Conservation (phyloP, 2,888 invertebrate genomes). For the Rotaria sp. region DNA sequence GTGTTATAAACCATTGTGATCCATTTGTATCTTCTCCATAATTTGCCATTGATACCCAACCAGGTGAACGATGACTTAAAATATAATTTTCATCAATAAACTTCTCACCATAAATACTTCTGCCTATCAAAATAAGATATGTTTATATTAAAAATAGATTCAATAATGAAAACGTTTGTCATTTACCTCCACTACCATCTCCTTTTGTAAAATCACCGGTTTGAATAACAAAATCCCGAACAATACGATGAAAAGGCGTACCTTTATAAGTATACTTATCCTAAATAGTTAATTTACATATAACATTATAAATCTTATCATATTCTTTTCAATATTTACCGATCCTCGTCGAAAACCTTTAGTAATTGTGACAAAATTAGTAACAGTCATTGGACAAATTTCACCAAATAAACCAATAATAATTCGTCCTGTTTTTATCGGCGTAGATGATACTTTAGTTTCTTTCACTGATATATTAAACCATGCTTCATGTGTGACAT, state of each 20-base stretch:
- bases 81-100: slow-evolving; percentile 54
- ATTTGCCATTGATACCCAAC: slow-evolving; percentile 56
- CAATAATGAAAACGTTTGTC: background rate
- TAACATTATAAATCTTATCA: background rate
- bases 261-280: slow-evolving; percentile 48
- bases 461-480: slow-evolving; percentile 31
- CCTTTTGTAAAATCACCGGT: slow-evolving; percentile 54
- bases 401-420: slow-evolving; percentile 37
- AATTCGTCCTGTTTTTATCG: background rate
- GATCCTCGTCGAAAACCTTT: slow-evolving; percentile 35
- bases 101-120: slow-evolving; percentile 52
- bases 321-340: background rate
- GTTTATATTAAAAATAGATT: background rate
- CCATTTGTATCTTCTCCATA: slow-evolving; percentile 54
- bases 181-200: slow-evolving; percentile 53
- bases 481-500: slow-evolving; percentile 35
- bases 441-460: background rate
- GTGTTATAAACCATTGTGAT: slow-evolving; percentile 48
- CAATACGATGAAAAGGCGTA: slow-evolving; percentile 51
- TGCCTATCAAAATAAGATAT: slow-evolving; percentile 45
- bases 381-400: slow-evolving; percentile 37
- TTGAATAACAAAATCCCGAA: slow-evolving; percentile 55
- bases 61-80: slow-evolving; percentile 50
- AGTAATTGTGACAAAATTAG: slow-evolving; percentile 33
- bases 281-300: slow-evolving; percentile 39